These are phyloP conservation scores for Anthopleura xanthogrammica DNA, from an alignment of 92 coral and sea anemone species.

Conservation along the genomic window DNA sequence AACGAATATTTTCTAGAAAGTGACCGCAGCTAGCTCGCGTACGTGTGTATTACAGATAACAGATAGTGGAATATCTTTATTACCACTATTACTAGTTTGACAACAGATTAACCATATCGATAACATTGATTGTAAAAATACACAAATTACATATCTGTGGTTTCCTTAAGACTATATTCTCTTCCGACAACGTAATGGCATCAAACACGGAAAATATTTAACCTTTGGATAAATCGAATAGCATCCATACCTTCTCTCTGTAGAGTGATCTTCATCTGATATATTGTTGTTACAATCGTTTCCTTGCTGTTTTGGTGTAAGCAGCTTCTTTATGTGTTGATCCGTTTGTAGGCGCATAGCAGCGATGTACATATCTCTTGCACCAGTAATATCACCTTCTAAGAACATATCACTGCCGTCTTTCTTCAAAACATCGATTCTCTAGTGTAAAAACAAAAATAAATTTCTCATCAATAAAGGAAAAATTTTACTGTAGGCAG, in stretches of 20 bases:
- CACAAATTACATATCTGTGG: not conserved
- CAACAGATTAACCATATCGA: not conserved
- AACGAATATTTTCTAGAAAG: not conserved
- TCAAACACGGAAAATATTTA: no score
- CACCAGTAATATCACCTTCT: conserved; percentile 48
- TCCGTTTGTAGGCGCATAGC: conserved; percentile 47
- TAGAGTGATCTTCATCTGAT: not conserved
- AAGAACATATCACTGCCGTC: conserved; percentile 46
- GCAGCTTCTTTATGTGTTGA: not conserved
- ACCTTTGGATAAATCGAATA: not conserved
- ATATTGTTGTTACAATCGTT: not conserved
- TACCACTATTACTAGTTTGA: not conserved
- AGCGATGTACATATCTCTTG: conserved; percentile 41
- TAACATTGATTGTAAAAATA: not conserved
- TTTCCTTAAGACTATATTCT: not conserved
- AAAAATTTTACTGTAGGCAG: not conserved
- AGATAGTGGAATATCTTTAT: no score
- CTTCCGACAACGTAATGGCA: not conserved
- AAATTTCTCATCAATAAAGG: no score
- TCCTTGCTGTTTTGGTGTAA: not conserved
- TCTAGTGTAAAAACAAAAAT: conserved; percentile 5
- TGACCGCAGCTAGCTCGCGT: not conserved
- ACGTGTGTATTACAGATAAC: not conserved
- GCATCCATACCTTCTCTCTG: not conserved
- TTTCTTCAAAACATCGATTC: conserved; percentile 40